These are phyloP conservation scores for Penaeus chinensis DNA, from an alignment of 1,140 invertebrate species.

Conservation along the genomic window DNA sequence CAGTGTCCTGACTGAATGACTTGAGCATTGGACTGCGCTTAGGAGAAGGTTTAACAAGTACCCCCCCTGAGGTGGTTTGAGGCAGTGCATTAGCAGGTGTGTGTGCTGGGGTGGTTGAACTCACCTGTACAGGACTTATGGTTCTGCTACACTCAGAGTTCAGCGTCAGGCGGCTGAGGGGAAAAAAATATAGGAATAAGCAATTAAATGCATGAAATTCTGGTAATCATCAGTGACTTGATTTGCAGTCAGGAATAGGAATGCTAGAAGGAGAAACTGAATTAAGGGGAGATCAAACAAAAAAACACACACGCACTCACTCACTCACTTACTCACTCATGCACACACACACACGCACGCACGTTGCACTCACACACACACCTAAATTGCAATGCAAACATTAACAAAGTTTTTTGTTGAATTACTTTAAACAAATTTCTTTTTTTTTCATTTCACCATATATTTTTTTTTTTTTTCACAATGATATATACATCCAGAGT, in stretches of 20 bases:
- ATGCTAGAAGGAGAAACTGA: too few relatives aligned
- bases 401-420: too few relatives aligned
- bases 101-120: conserved; percentile 24
- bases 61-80: conserved; percentile 1
- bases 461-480: too few relatives aligned
- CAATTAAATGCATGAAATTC: background rate
- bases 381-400: too few relatives aligned
- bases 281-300: background rate
- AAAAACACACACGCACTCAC: background rate
- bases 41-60: conserved; percentile 25
- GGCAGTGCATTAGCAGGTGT: conserved; percentile 8
- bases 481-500: too few relatives aligned
- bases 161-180: conserved; percentile 38
- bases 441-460: too few relatives aligned
- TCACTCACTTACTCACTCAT: background rate
- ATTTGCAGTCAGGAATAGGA: background rate
- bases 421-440: too few relatives aligned
- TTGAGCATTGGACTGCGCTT: conserved; percentile 52
- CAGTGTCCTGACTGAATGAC: conserved; percentile 48
- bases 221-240: background rate
- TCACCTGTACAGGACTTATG: conserved; percentile 39
- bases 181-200: background rate
- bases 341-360: background rate
- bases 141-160: conserved; percentile 35
- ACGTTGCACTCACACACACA: too few relatives aligned